phyloP scores from a whole-genome alignment of 1,140 invertebrate genomes.

The Drosophila punjabiensis region DNA sequence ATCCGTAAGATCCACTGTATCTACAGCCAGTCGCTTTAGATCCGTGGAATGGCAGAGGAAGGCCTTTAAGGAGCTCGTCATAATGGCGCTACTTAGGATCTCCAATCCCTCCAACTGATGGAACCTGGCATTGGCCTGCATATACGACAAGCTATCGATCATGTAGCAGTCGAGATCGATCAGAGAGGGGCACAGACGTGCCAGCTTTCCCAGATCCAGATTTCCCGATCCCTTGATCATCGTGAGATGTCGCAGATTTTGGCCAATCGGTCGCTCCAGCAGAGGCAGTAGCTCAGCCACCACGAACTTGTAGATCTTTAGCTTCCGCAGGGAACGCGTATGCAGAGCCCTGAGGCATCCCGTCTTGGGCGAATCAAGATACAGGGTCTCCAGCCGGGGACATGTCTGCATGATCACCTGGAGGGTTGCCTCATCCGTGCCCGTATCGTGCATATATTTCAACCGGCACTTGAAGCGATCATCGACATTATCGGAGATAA shows the following conservation, averaged over 20 bases:
- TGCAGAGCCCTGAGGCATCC: slow-evolving; percentile 86
- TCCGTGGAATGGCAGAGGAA: slow-evolving; percentile 87
- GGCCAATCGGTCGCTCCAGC: slow-evolving; percentile 86
- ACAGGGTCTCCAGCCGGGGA: slow-evolving; percentile 87
- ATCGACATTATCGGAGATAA: slow-evolving; percentile 86
- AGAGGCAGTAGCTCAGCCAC: slow-evolving; percentile 87
- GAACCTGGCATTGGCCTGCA: slow-evolving; percentile 86
- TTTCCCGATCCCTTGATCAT: slow-evolving; percentile 87
- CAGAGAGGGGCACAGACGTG: slow-evolving; percentile 87
- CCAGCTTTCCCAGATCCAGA: slow-evolving; percentile 88
- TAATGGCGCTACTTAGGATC: slow-evolving; percentile 88
- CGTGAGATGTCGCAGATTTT: slow-evolving; percentile 87
- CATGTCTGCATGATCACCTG: slow-evolving; percentile 87
- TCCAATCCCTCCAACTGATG: slow-evolving; percentile 88
- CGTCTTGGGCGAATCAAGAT: slow-evolving; percentile 87
- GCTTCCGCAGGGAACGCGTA: slow-evolving; percentile 85
- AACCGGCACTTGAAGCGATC: slow-evolving; percentile 87
- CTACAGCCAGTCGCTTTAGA: slow-evolving; percentile 88
- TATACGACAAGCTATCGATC: slow-evolving; percentile 87
- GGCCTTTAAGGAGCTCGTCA: slow-evolving; percentile 86
- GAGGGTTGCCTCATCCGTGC: slow-evolving; percentile 87
- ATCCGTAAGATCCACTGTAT: slow-evolving; percentile 85
- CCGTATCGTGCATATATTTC: slow-evolving; percentile 88
- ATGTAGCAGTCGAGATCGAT: slow-evolving; percentile 88
- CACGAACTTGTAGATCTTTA: slow-evolving; percentile 88